These are phyloP conservation scores for Accipiter cooperii DNA, from an alignment of 2,113 vertebrate genomes.

Conservation along the genomic window DNA sequence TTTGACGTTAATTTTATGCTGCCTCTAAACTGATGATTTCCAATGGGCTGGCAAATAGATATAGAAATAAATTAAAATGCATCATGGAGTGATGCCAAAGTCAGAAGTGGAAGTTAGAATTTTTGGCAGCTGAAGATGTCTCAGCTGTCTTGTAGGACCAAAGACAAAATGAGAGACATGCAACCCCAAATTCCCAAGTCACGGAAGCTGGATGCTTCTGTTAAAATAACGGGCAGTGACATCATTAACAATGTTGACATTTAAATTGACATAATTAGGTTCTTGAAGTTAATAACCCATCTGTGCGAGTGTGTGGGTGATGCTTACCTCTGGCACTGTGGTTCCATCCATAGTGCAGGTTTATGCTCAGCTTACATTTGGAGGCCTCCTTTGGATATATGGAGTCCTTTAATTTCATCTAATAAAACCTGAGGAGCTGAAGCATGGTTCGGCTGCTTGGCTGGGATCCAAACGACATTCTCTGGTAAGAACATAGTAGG, in stretches of 20 bases:
- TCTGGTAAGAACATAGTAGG: background rate
- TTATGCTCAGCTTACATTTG: background rate
- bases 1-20: slow-evolving; percentile 12
- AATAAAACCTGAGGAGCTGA: background rate
- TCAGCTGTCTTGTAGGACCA: background rate
- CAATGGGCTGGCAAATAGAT: background rate
- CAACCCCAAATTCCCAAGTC: background rate
- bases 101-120: background rate
- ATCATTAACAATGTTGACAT: slow-evolving; percentile 21
- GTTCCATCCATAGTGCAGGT: background rate
- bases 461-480: background rate
- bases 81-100: background rate
- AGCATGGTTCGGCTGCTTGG: background rate
- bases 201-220: background rate
- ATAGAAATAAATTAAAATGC: slow-evolving; percentile 4
- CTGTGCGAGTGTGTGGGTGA: background rate
- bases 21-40: slow-evolving; percentile 1
- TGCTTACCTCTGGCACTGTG: background rate
- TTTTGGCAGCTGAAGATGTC: slow-evolving; percentile 16
- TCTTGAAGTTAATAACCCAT: slow-evolving; percentile 32
- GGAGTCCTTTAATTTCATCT: background rate
- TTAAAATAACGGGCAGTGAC: slow-evolving; percentile 19
- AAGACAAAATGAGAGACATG: background rate
- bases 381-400: background rate
- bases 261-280: slow-evolving; percentile 37